Conservation (phyloP, 2,113 vertebrate species). For the Peromyscus polionotus region DNA sequence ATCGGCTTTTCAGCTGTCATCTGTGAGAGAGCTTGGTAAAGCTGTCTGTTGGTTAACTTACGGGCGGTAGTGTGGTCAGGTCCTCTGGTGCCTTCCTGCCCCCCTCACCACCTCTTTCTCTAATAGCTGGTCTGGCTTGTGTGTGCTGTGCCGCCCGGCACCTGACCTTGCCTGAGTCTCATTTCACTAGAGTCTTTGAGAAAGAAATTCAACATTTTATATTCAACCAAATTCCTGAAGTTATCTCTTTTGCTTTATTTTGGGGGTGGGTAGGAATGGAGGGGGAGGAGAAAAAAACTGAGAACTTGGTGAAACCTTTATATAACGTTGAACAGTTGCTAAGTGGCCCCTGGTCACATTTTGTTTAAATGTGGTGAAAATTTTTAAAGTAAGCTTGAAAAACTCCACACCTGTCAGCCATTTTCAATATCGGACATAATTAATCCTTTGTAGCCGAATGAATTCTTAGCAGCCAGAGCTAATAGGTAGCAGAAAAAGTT, state of each 20-base stretch:
- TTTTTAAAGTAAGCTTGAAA: slow-evolving; percentile 35
- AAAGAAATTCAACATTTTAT: background rate
- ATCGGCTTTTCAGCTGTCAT: background rate
- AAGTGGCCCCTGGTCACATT: background rate
- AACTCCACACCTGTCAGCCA: background rate
- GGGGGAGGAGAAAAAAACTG: background rate
- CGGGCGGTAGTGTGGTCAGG: background rate
- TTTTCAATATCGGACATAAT: slow-evolving; percentile 22
- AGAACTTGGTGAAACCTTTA: slow-evolving; percentile 16
- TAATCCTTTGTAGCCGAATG: background rate
- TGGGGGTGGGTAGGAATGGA: background rate
- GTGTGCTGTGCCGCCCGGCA: background rate
- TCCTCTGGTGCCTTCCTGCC: background rate
- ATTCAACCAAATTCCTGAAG: slow-evolving; percentile 3
- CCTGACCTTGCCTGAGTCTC: background rate
- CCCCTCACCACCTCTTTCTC: background rate
- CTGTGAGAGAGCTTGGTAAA: background rate
- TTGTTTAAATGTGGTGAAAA: background rate
- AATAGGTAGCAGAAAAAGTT: background rate
- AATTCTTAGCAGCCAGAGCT: slow-evolving; percentile 25
- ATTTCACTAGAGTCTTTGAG: background rate
- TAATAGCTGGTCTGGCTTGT: background rate
- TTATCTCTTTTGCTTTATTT: background rate
- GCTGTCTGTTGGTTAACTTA: background rate
- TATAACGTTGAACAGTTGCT: background rate